These are phyloP conservation scores for Polietes domitor DNA, from an alignment of 2,888 invertebrate genomes.

Conservation along the genomic window DNA sequence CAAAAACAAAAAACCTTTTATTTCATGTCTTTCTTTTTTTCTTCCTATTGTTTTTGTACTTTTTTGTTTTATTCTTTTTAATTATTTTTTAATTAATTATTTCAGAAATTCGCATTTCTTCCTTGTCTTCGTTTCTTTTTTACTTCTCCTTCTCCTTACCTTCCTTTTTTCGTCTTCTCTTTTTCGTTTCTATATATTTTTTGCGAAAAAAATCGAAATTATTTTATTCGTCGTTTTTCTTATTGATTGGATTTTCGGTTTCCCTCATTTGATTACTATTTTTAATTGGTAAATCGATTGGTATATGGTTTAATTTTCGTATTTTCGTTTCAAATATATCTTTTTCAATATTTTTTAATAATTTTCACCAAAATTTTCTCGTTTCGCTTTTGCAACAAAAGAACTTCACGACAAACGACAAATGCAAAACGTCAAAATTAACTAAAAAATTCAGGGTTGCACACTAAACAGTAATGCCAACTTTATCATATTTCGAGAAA, in stretches of 20 bases:
- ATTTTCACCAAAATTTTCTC: constrained; percentile 62
- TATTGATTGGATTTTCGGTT: constrained; percentile 44
- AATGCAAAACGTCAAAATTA: constrained; percentile 62
- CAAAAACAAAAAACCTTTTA: constrained; percentile 33
- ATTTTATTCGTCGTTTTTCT: constrained; percentile 51
- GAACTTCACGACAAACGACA: constrained; percentile 57
- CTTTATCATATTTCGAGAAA: no score
- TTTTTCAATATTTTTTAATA: constrained; percentile 53
- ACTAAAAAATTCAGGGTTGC: neutral
- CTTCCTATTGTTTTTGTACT: constrained; percentile 16
- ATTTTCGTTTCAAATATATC: constrained; percentile 50
- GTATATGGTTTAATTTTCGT: constrained; percentile 44
- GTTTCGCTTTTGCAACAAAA: constrained; percentile 60
- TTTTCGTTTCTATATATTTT: constrained; percentile 56
- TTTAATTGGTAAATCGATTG: constrained; percentile 43
- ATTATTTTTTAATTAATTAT: constrained; percentile 7
- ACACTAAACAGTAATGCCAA: no score
- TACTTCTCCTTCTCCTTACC: constrained; percentile 53
- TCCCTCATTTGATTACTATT: constrained; percentile 50
- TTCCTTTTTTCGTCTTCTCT: constrained; percentile 56
- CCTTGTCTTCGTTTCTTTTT: constrained; percentile 51
- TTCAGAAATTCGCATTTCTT: constrained; percentile 59
- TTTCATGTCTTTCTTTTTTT: constrained; percentile 19
- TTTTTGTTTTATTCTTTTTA: constrained; percentile 37
- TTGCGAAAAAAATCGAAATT: constrained; percentile 39